Base-by-base conservation (phyloP, 1,140 invertebrate genomes). In the Ooceraea biroi region DNA sequence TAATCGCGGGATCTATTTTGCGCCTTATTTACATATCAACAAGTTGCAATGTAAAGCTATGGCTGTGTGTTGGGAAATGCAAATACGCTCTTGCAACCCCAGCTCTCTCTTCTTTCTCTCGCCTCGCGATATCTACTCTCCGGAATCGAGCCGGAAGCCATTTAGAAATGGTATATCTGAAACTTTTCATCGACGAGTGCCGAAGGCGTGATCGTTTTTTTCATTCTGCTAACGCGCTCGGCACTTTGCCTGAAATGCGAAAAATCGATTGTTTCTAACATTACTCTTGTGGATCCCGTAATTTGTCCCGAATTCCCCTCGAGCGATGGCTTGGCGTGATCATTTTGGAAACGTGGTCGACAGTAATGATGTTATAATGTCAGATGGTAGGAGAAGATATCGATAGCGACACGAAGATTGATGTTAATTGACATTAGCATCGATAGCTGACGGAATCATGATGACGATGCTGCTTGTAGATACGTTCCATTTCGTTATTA, bases 81-180 rank as follows among this genome's bases (percentile, higher is more conserved):
- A 52, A 66, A 66, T 52, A 14, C 22, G 66, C 7, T 57, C 0
- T 44, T n/a, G 48, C 10, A 30, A 30, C 5, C 0, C 0, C 17
- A 66, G 27, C 3, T n/a, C 17, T 78, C 14, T n/a, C 25, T 55
- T 69, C 10, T 0, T 8, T 10, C 36, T 27, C 50, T n/a, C 12
- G 0, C 10, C 48, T 22, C 0, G 0, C 12, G 25, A n/a, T n/a
- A n/a, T 11, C 48, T 78, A 19, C n/a, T 14, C 14, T 19, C 61
- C 8, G 30, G 0, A 3, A 14, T 48, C 11, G 46, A n/a, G 77
- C 41, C 25, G n/a, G 14, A 69, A 22, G 69, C 61, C 65, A 85
- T 88, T 87, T 85, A 85, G 85, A 72, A 89, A 91, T 86, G 88
- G 87, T 78, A 36, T 86, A 89, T 91, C 86, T 78, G 85, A 85